These are phyloP conservation scores for Lasioglossum marginatum DNA, from an alignment of 2,888 invertebrate species.

Conservation along the genomic window DNA sequence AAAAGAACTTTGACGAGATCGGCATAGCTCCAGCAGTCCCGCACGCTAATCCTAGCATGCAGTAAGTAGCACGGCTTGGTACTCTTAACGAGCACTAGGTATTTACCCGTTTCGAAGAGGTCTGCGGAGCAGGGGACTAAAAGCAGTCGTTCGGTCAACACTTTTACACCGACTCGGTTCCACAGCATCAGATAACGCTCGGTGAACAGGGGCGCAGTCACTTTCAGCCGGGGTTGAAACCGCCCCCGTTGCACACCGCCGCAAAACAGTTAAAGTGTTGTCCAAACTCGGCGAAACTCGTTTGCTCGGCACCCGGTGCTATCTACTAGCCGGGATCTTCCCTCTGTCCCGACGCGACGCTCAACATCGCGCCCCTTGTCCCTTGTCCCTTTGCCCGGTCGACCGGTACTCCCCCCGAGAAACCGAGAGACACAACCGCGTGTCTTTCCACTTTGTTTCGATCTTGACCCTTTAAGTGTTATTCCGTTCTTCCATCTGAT, in stretches of 20 bases:
- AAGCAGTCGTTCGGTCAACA: conserved; percentile 60
- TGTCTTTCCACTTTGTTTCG: conserved; percentile 53
- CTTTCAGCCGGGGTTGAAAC: conserved; percentile 60
- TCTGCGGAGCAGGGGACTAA: conserved; percentile 28
- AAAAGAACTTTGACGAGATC: conserved; percentile 43
- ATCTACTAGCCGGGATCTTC: conserved; percentile 64
- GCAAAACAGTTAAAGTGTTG: conserved; percentile 71
- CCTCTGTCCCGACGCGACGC: conserved; percentile 38
- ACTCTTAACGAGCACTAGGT: conserved; percentile 61
- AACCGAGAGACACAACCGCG: conserved; percentile 8
- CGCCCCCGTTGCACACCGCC: conserved; percentile 37
- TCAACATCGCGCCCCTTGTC: conserved; percentile 10
- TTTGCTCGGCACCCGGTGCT: conserved; percentile 64
- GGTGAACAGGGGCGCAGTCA: conserved; percentile 52
- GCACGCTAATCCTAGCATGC: conserved; percentile 53
- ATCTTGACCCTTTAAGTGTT: conserved; percentile 26
- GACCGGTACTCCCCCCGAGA: not conserved
- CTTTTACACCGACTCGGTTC: conserved; percentile 60
- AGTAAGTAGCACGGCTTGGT: conserved; percentile 43
- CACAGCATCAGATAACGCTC: conserved; percentile 69
- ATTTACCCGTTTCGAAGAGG: conserved; percentile 55
- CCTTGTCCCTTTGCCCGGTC: conserved; percentile 28
- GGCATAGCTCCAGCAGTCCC: conserved; percentile 2
- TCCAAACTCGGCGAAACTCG: conserved; percentile 70
- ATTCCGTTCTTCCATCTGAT: conserved; percentile 7